These are phyloP conservation scores for Dichetophora obliterata DNA, from an alignment of 2,888 invertebrate species.

Conservation along the genomic window DNA sequence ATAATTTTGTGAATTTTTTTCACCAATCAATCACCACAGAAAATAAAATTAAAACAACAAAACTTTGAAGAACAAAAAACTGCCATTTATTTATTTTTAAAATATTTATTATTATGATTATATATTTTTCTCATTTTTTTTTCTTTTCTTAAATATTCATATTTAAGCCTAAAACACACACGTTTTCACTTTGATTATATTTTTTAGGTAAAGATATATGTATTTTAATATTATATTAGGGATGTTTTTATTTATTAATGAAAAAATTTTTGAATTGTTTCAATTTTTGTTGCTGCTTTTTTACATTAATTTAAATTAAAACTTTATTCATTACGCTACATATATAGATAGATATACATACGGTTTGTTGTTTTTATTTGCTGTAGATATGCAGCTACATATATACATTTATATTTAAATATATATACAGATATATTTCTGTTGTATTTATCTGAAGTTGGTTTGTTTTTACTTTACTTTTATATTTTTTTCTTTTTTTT, in stretches of 20 bases:
- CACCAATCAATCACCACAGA: background rate
- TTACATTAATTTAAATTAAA: constrained; percentile 11
- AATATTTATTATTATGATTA: background rate
- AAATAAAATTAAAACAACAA: constrained; percentile 4
- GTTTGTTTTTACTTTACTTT: constrained; percentile 26
- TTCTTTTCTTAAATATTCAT: background rate
- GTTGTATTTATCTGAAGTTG: constrained; percentile 26
- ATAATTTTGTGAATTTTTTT: constrained; percentile 35
- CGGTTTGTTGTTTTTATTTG: constrained; percentile 14
- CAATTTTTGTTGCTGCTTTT: background rate
- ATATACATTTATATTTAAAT: constrained; percentile 7
- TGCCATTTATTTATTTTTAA: background rate
- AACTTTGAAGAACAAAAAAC: constrained; percentile 8
- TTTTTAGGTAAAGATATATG: constrained; percentile 6
- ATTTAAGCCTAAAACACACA: constrained; percentile 1
- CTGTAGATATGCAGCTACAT: background rate
- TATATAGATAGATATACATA: constrained; percentile 17
- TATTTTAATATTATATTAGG: background rate
- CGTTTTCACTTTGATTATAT: background rate
- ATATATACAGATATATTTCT: background rate
- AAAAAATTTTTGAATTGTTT: constrained; percentile 6
- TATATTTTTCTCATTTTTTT: background rate
- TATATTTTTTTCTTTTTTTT: constrained; percentile 10
- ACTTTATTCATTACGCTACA: background rate
- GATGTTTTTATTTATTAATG: constrained; percentile 11